Conservation (phyloP, 2,113 vertebrate species). For the Nerophis ophidion region DNA sequence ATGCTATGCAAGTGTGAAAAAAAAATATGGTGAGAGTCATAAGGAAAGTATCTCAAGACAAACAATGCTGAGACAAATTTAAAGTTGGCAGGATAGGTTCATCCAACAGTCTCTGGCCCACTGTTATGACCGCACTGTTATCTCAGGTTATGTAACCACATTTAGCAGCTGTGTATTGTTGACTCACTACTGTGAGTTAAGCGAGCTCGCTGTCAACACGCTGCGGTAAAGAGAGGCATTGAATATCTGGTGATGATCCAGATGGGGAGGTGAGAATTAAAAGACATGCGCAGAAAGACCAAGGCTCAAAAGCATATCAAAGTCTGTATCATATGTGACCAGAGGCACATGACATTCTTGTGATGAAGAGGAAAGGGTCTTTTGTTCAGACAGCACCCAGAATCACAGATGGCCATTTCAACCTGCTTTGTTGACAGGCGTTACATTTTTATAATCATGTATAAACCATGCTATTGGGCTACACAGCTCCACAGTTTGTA, state of each 20-base stretch:
- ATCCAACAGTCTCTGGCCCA: conserved; percentile 36
- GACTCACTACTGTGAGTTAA: conserved; percentile 12
- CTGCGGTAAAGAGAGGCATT: conserved; percentile 10
- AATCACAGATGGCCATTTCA: not conserved
- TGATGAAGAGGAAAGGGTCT: conserved; percentile 7
- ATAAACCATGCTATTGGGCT: not conserved
- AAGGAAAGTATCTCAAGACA: conserved; percentile 8
- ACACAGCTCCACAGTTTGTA: conserved; percentile 4
- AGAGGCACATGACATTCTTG: conserved; percentile 35
- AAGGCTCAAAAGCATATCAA: conserved; percentile 13
- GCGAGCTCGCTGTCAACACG: conserved; percentile 3
- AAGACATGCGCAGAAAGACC: not conserved
- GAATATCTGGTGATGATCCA: conserved; percentile 1
- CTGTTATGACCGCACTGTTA: conserved; percentile 36
- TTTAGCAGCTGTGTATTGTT: conserved; percentile 20
- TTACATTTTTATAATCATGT: not conserved
- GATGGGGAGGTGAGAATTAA: not conserved
- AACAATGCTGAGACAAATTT: conserved; percentile 22
- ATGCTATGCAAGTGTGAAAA: not conserved
- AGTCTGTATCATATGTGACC: conserved; percentile 47
- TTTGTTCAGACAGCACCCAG: not conserved
- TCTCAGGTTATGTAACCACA: conserved; percentile 42
- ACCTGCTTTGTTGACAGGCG: not conserved
- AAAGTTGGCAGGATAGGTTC: conserved; percentile 14
- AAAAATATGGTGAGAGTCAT: not conserved